Evolutionary conservation across 2,888 invertebrate species (phyloP), one percentile per base, ranked within the genome.

Genomic region (Antheraea assamensis): DNA sequence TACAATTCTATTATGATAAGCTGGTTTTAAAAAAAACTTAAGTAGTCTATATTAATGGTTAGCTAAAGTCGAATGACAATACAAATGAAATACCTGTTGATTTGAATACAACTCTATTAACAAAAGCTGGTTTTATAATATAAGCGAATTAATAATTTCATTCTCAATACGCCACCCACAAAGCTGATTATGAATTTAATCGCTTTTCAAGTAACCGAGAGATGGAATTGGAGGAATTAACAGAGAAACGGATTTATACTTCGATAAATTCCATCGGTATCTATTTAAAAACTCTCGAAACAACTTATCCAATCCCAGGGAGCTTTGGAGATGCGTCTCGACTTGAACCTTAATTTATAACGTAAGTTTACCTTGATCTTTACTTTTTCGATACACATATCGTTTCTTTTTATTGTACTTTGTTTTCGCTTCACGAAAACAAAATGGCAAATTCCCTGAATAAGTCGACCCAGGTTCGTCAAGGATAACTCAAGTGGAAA

Each of bases 241-340:
- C 31, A 19, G 68, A 68, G 68, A 68, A 68, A 35, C 35, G 31
- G 17, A 68, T 68, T 68, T 68, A 68, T 68, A 35, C 35, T n/a
- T 68, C 35, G 35, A 68, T 68, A 68, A 68, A 68, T 35, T 68
- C 68, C 35, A 35, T 68, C n/a, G 35, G 68, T 35, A 68, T 68
- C 35, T 42, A 68, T 24, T 31, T 68, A 68, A 68, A 66, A 66
- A 66, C 21, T 68, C 68, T 68, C 68, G 35, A 68, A 68, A 21
- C 68, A 68, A 68, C 68, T 68, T 68, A 68, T 68, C 68, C 68
- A 68, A 68, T 68, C 21, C n/a, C n/a, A 35, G 35, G 27, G 66
- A 66, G 66, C 31, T 66, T 66, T 31, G 35, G 66, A 35, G 35
- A 66, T 66, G 66, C 31, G 8, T n/a, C 68, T 68, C 24, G 35